Percentiles rank a stretch among this genome's conserved stretches.
phyloP scores from a whole-genome alignment of 2,888 invertebrate genomes.

The Galerucella calmariensis region DNA sequence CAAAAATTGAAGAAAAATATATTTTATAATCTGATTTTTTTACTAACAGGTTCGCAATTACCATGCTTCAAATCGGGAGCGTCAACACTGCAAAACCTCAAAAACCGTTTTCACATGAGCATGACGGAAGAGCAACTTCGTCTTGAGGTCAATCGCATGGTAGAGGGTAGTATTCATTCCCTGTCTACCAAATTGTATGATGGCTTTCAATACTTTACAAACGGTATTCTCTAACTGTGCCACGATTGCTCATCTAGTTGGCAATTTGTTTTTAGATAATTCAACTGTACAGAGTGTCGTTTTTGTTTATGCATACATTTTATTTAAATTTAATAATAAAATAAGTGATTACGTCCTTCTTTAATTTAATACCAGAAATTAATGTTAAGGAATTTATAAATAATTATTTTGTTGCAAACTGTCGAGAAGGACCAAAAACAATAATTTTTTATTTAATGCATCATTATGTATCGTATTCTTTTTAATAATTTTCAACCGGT shows the following conservation, averaged over 20 bases:
- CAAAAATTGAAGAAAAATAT: not conserved
- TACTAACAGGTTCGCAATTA: constrained; percentile 84
- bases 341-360: not conserved
- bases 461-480: not conserved
- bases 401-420: not conserved
- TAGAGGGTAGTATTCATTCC: constrained; percentile 94
- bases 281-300: constrained; percentile 27
- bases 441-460: not conserved
- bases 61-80: constrained; percentile 96
- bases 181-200: constrained; percentile 98
- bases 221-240: constrained; percentile 83
- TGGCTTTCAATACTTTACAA: constrained; percentile 98
- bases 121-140: constrained; percentile 96
- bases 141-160: constrained; percentile 90
- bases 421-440: not conserved
- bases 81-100: constrained; percentile 89
- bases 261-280: constrained; percentile 26
- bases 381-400: not conserved
- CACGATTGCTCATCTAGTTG: constrained; percentile 11
- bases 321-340: not conserved
- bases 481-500: not conserved
- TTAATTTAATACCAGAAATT: constrained; percentile 7
- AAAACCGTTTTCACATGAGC: constrained; percentile 93
- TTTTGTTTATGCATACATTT: constrained; percentile 9
- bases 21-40: not conserved